Conservation (phyloP, 2,797 vertebrate species). For the Mormyrops boulengeri region DNA sequence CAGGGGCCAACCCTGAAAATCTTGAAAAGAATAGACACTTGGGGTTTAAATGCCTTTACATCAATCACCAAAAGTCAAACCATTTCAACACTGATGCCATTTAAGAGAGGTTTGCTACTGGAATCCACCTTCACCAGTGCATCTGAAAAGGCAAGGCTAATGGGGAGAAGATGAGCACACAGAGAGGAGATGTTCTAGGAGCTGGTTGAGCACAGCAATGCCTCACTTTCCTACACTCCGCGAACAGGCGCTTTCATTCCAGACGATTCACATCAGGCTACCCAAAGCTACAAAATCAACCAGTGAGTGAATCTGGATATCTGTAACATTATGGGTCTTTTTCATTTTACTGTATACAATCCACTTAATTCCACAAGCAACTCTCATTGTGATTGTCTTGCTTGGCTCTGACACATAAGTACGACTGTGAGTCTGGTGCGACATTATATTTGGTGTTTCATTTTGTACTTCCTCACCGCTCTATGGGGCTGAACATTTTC, state of each 20-base stretch:
- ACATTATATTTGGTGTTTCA: conserved; percentile 8
- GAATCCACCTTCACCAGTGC: conserved; percentile 24
- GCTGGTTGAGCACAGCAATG: not conserved
- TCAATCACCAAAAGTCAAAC: not conserved
- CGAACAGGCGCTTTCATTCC: not conserved
- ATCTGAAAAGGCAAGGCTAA: conserved; percentile 3
- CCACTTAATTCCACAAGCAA: not conserved
- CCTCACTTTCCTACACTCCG: not conserved
- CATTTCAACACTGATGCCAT: not conserved
- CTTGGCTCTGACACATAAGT: not conserved
- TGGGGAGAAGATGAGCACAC: not conserved
- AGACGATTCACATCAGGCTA: conserved; percentile 11
- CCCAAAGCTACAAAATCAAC: not conserved
- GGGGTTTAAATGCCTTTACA: conserved; percentile 25
- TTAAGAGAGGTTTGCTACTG: conserved; percentile 27
- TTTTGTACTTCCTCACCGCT: not conserved
- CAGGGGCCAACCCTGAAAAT: conserved; percentile 22
- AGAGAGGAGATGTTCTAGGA: not conserved
- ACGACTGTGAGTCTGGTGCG: not conserved
- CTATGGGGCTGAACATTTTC: not conserved
- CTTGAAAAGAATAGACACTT: conserved; percentile 31
- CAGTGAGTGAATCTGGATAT: not conserved
- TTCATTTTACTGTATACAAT: not conserved
- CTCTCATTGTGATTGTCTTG: not conserved
- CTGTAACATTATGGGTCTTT: not conserved